A percentile compares a stretch with the other conserved stretches of the same genome.
Evolutionary conservation across 2,797 vertebrate species (phyloP).

Genomic region (Otolemur crassicaudatus): DNA sequence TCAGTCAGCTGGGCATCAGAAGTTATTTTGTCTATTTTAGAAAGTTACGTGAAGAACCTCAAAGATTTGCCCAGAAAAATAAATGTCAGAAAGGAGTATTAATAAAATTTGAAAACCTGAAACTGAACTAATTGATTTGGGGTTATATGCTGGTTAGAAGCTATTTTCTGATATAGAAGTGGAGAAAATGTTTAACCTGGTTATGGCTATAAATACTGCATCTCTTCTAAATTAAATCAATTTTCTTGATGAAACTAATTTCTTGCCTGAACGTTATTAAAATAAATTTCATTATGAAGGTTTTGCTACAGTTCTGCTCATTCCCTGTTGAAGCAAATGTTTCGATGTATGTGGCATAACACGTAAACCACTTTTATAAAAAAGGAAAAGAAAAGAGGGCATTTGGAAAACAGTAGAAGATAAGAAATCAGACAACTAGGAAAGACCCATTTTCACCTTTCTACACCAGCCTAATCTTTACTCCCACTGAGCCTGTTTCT

Average conservation of each 20-base stretch:
- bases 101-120: conserved; percentile 84
- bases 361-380: neutral
- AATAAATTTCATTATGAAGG: conserved; percentile 84
- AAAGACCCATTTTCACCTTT: neutral
- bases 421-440: neutral
- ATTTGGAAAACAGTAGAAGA: neutral
- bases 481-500: neutral
- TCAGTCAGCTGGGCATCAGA: conserved; percentile 53
- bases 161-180: conserved; percentile 79
- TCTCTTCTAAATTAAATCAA: conserved; percentile 73
- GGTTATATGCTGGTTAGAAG: conserved; percentile 81
- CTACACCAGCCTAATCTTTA: neutral
- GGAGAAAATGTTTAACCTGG: conserved; percentile 77
- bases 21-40: conserved; percentile 69
- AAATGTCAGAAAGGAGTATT: conserved; percentile 67
- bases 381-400: neutral
- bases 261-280: conserved; percentile 85
- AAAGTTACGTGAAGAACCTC: conserved; percentile 76
- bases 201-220: conserved; percentile 82
- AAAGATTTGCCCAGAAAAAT: conserved; percentile 77
- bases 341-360: conserved; percentile 77
- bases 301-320: conserved; percentile 79
- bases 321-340: conserved; percentile 70
- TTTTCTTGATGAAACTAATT: conserved; percentile 85
- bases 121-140: conserved; percentile 87